Percentiles rank a stretch among this genome's conserved stretches.
These are phyloP conservation scores for Dipodomys ordii DNA, from an alignment of 2,113 vertebrate species.

Conservation along the genomic window DNA sequence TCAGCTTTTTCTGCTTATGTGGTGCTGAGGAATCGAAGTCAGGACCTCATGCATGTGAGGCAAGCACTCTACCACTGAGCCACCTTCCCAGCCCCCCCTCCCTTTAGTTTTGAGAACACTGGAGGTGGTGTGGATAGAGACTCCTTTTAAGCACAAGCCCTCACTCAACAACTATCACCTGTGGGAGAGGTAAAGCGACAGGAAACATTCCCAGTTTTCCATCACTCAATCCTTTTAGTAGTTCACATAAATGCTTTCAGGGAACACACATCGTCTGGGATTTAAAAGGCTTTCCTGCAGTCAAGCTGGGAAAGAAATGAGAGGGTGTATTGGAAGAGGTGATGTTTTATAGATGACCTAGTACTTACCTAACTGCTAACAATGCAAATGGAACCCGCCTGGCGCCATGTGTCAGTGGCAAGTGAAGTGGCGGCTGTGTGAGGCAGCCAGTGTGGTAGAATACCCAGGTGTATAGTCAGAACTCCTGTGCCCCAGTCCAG, in stretches of 20 bases:
- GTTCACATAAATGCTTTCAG: neutral
- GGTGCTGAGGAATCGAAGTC: too few species aligned
- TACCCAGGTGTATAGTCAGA: neutral
- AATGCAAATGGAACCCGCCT: neutral
- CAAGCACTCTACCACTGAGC: too few species aligned
- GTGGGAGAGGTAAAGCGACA: neutral
- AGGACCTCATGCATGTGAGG: too few species aligned
- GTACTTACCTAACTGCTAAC: slow-evolving; percentile 31
- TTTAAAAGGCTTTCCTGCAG: slow-evolving; percentile 29
- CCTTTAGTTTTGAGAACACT: neutral
- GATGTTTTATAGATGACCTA: neutral
- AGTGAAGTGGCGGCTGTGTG: neutral
- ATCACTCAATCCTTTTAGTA: neutral
- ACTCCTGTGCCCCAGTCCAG: neutral
- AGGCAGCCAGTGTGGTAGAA: neutral
- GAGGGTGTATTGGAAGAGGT: neutral
- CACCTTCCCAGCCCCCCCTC: too few species aligned
- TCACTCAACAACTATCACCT: neutral
- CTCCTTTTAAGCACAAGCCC: slow-evolving; percentile 15
- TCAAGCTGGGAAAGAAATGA: neutral
- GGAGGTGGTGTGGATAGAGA: neutral
- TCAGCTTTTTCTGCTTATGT: too few species aligned
- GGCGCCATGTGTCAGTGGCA: neutral
- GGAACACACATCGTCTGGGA: neutral
- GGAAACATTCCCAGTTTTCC: neutral